A percentile compares a stretch with the other conserved stretches of the same genome.
Conservation (phyloP, 2,113 vertebrate species). For the Stegastes partitus region DNA sequence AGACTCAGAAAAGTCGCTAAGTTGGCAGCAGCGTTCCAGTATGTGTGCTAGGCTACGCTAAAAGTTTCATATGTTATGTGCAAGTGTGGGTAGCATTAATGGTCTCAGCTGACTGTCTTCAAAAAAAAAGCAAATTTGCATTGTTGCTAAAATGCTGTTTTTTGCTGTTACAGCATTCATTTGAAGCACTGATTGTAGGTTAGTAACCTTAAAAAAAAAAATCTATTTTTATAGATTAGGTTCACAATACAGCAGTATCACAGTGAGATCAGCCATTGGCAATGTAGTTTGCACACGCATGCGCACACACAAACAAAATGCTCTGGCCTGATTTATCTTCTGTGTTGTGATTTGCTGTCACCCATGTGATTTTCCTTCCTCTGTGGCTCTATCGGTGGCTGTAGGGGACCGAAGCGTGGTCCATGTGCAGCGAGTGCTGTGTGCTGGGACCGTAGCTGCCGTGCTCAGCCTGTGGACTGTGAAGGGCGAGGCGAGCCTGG, state of each 20-base stretch:
- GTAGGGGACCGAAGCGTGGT: slow-evolving; percentile 34
- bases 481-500: slow-evolving; percentile 71
- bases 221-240: not conserved
- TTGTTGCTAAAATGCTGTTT: too few relatives aligned
- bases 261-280: not conserved
- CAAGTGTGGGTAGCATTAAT: too few relatives aligned
- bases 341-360: slow-evolving; percentile 12
- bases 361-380: slow-evolving; percentile 39
- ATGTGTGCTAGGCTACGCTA: not conserved
- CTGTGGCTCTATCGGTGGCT: slow-evolving; percentile 40
- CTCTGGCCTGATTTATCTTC: slow-evolving; percentile 26
- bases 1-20: too few relatives aligned
- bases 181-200: not conserved
- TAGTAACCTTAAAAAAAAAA: not conserved
- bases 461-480: slow-evolving; percentile 68
- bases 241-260: not conserved
- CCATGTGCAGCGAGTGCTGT: slow-evolving; percentile 24
- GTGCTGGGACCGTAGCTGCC: slow-evolving; percentile 42
- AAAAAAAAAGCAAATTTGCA: too few relatives aligned
- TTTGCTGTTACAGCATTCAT: too few relatives aligned
- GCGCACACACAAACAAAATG: not conserved
- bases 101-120: too few relatives aligned
- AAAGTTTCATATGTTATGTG: too few relatives aligned
- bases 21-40: too few relatives aligned
- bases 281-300: not conserved